Conservation (phyloP, 30 jellyfish, hydroid and myxozoan species). For the Mastigias papua region DNA sequence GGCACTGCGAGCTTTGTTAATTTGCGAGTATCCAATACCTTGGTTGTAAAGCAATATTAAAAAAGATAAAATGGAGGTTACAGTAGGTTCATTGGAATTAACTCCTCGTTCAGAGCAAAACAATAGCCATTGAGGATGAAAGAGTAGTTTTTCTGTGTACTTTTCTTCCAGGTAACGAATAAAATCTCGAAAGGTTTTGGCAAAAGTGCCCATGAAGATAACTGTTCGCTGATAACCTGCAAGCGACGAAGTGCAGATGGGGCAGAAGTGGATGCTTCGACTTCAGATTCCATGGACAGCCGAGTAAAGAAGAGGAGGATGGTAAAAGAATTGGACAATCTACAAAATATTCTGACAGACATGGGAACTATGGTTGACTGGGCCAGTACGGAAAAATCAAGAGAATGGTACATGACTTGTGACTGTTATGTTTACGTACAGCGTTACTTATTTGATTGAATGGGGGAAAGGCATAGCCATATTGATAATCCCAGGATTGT, state of each 20-base stretch:
- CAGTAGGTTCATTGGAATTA: slow-evolving; percentile 23
- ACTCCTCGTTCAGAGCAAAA: slow-evolving; percentile 32
- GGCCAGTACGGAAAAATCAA: slow-evolving; percentile 54
- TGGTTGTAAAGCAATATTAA: slow-evolving; percentile 1
- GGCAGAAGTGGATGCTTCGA: slow-evolving; percentile 45
- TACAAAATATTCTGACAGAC: background rate
- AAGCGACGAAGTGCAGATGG: slow-evolving; percentile 24
- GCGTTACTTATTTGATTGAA: slow-evolving; percentile 38
- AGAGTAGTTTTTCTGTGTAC: slow-evolving; percentile 21
- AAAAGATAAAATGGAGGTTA: background rate
- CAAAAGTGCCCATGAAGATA: background rate
- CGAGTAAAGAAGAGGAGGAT: background rate
- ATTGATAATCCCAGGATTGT: slow-evolving; percentile 2
- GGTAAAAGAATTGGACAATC: slow-evolving; percentile 16
- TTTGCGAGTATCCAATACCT: slow-evolving; percentile 10
- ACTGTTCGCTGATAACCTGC: slow-evolving; percentile 53
- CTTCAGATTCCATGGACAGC: slow-evolving; percentile 5
- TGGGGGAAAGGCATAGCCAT: slow-evolving; percentile 69
- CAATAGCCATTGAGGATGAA: slow-evolving; percentile 20
- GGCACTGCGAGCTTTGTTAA: background rate
- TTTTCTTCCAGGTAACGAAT: background rate
- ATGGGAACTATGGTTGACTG: slow-evolving; percentile 61
- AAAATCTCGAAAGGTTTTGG: background rate
- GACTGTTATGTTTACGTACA: background rate
- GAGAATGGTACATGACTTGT: slow-evolving; percentile 1